Conservation (phyloP, 2,113 vertebrate genomes). For the Etheostoma spectabile region DNA sequence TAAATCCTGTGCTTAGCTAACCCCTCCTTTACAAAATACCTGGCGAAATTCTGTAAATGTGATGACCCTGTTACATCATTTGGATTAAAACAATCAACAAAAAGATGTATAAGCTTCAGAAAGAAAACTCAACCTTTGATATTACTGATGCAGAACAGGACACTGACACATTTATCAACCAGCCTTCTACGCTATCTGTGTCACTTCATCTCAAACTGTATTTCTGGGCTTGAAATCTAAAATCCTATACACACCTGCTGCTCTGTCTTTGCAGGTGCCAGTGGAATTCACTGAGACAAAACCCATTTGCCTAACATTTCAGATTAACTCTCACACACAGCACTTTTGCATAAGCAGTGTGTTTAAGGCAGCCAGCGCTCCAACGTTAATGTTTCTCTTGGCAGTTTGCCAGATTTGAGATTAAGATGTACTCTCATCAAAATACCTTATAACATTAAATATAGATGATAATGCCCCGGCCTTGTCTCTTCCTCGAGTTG, state of each 20-base stretch:
- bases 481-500: slow-evolving; percentile 13
- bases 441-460: slow-evolving; percentile 66
- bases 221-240: background rate
- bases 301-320: background rate
- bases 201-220: background rate
- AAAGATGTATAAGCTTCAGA: slow-evolving; percentile 3
- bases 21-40: slow-evolving; percentile 6
- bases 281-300: background rate
- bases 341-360: slow-evolving; percentile 18
- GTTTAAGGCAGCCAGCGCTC: slow-evolving; percentile 31
- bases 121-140: background rate
- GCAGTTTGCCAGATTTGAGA: slow-evolving; percentile 52
- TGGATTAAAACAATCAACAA: slow-evolving; percentile 1
- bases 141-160: background rate
- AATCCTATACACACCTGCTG: background rate
- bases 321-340: background rate
- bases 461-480: slow-evolving; percentile 59
- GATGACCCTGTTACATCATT: background rate
- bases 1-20: background rate
- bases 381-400: slow-evolving; percentile 54
- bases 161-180: background rate
- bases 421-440: slow-evolving; percentile 66
- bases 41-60: slow-evolving; percentile 16
- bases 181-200: background rate
- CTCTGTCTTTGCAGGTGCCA: slow-evolving; percentile 1